Percentiles rank a stretch among this genome's conserved stretches.
These are phyloP conservation scores for Lasioglossum lativentre DNA, from an alignment of 2,888 invertebrate species.

Conservation along the genomic window DNA sequence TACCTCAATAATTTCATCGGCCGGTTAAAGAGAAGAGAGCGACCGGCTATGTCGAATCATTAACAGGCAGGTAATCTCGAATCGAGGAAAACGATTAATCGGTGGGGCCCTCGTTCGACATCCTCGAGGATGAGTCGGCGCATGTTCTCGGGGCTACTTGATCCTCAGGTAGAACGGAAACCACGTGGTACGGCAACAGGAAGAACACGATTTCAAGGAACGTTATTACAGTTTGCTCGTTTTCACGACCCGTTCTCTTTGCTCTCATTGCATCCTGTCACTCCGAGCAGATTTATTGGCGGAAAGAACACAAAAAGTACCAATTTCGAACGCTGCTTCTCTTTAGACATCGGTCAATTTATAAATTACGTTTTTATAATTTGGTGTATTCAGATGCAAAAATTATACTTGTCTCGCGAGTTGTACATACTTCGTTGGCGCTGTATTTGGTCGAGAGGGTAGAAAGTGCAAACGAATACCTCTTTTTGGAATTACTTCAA, in stretches of 20 bases:
- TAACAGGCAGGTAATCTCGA: slow-evolving; percentile 21
- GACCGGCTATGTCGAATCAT: slow-evolving; percentile 25
- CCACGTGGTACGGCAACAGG: slow-evolving; percentile 21
- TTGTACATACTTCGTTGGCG: too few species aligned
- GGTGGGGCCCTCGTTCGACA: background rate
- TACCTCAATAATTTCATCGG: slow-evolving; percentile 17
- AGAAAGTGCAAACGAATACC: background rate
- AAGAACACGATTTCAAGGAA: slow-evolving; percentile 25
- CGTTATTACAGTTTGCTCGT: slow-evolving; percentile 63
- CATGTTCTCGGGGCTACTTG: slow-evolving; percentile 38
- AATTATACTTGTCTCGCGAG: too few species aligned
- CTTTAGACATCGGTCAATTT: background rate
- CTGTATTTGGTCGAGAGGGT: too few species aligned
- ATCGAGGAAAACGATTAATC: slow-evolving; percentile 32
- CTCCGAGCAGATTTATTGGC: background rate
- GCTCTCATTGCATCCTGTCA: background rate
- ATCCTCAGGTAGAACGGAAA: slow-evolving; percentile 35
- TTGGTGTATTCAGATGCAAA: background rate
- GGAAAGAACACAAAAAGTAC: background rate
- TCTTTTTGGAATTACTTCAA: background rate
- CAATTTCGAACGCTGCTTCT: background rate
- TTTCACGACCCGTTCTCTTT: slow-evolving; percentile 61
- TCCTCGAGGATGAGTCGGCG: slow-evolving; percentile 48
- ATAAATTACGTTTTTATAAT: background rate
- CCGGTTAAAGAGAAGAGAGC: slow-evolving; percentile 1